phyloP scores from a whole-genome alignment of 2,113 vertebrate genomes.

The Climacteris rufus region DNA sequence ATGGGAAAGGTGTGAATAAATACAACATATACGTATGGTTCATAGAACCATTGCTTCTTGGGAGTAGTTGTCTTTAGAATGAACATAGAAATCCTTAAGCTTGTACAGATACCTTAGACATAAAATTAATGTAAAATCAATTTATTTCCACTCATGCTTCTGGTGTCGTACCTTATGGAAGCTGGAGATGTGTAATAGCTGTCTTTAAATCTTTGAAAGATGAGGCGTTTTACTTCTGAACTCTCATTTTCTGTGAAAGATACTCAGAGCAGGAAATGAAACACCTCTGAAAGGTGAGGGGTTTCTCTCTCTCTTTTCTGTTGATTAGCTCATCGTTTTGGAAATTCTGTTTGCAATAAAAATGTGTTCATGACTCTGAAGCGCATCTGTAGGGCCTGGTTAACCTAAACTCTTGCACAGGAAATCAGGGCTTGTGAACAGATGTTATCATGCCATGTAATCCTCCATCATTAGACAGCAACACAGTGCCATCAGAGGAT shows the following conservation, averaged over 20 bases:
- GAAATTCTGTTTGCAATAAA: neutral
- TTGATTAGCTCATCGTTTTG: neutral
- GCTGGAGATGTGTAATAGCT: neutral
- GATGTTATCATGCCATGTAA: neutral
- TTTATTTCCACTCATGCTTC: neutral
- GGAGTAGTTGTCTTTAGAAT: neutral
- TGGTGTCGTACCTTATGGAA: neutral
- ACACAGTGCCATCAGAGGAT: neutral
- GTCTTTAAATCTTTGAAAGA: neutral
- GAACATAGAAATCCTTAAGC: neutral
- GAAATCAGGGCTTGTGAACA: neutral
- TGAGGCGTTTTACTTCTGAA: neutral
- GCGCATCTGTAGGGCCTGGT: neutral
- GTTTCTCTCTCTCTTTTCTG: neutral
- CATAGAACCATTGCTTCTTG: neutral
- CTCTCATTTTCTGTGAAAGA: neutral
- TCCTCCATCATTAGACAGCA: neutral
- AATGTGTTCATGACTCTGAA: neutral
- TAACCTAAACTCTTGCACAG: neutral
- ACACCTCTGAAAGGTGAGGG: neutral
- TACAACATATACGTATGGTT: neutral
- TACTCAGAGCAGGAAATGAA: neutral
- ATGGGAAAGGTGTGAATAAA: neutral
- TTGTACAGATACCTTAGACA: neutral
- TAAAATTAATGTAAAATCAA: neutral